These are phyloP conservation scores for Antechinus flavipes DNA, from an alignment of 2,113 vertebrate genomes.

Conservation along the genomic window DNA sequence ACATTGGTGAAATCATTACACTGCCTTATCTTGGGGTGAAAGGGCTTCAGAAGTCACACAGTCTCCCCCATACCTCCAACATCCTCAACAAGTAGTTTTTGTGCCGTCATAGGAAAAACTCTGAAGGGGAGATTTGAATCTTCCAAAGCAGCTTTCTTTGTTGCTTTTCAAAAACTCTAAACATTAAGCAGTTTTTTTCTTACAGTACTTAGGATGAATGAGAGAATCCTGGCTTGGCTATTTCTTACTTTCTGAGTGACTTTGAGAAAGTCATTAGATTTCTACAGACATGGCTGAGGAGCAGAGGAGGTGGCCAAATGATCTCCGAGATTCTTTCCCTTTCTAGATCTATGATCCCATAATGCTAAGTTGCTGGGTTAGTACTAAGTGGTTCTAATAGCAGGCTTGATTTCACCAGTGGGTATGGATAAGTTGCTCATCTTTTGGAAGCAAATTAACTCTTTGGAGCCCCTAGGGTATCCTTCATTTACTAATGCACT, in stretches of 20 bases:
- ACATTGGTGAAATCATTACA: neutral
- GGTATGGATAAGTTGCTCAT: conserved; percentile 61
- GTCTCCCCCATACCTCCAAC: neutral
- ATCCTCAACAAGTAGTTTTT: neutral
- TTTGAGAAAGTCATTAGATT: neutral
- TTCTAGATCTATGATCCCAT: neutral
- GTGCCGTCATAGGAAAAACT: neutral
- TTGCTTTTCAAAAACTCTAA: neutral
- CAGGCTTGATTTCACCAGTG: conserved; percentile 52
- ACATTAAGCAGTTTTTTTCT: neutral
- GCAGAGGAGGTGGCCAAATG: too few species aligned
- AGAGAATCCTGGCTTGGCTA: neutral
- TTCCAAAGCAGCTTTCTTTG: neutral
- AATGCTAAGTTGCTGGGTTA: neutral
- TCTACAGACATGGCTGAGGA: neutral
- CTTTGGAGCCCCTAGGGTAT: conserved; percentile 49
- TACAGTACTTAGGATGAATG: neutral
- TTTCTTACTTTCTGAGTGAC: neutral
- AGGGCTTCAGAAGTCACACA: neutral
- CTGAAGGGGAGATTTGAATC: neutral
- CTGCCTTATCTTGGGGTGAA: neutral
- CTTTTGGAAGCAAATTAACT: conserved; percentile 68
- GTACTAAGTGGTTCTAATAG: conserved; percentile 55
- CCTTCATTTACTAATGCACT: conserved; percentile 74
- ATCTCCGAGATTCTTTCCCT: neutral